phyloP scores from a whole-genome alignment of 2,113 vertebrate species.

The Nothoprocta pentlandii region DNA sequence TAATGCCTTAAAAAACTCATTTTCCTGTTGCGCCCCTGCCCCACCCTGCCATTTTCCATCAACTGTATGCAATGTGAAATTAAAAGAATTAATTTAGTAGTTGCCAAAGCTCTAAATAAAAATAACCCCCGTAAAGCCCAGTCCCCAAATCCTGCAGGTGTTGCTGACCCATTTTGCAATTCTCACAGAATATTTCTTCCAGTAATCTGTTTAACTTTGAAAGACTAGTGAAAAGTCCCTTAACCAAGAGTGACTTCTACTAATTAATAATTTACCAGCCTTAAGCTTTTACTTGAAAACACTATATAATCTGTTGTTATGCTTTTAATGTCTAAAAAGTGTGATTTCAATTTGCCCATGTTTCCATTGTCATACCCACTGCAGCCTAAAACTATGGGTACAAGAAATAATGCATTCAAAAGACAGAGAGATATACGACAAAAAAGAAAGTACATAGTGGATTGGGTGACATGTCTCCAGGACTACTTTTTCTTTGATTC shows the following conservation, averaged over 20 bases:
- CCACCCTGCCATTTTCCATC: neutral
- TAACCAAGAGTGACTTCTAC: neutral
- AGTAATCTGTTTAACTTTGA: constrained; percentile 10
- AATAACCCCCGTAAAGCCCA: constrained; percentile 13
- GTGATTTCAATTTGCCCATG: neutral
- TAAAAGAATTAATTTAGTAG: constrained; percentile 71
- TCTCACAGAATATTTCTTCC: constrained; percentile 39
- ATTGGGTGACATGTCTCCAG: neutral
- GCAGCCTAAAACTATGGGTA: neutral
- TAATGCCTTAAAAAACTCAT: constrained; percentile 58
- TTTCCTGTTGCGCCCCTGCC: neutral
- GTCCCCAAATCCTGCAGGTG: neutral
- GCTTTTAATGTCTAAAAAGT: neutral
- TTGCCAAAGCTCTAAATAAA: constrained; percentile 70
- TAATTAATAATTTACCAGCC: neutral
- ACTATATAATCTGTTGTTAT: neutral
- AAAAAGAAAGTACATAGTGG: neutral
- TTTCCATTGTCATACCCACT: neutral
- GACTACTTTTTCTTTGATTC: neutral
- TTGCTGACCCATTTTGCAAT: constrained; percentile 62
- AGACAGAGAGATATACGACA: neutral
- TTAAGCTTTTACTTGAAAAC: neutral
- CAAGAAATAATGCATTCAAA: neutral
- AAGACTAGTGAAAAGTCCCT: neutral
- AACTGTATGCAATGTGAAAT: constrained; percentile 48